phyloP scores from a whole-genome alignment of 2,888 invertebrate species.

The Anarsia innoxiella region DNA sequence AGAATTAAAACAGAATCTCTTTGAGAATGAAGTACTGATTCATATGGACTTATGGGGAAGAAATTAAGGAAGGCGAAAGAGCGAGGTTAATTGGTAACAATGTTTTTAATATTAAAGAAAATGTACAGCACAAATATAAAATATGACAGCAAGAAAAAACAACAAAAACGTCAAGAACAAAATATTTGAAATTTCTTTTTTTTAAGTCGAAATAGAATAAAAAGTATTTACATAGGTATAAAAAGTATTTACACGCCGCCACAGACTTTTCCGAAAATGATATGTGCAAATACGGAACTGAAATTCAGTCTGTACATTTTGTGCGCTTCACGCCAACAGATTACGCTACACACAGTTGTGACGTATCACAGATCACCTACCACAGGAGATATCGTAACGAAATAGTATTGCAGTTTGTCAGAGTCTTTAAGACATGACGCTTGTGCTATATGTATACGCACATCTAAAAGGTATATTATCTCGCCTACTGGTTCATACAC shows the following conservation, averaged over 20 bases:
- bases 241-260: no score
- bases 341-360: not conserved
- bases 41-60: no score
- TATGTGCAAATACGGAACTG: constrained; percentile 2
- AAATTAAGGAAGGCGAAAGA: no score
- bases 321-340: not conserved
- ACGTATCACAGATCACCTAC: not conserved
- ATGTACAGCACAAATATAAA: no score
- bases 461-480: constrained; percentile 1
- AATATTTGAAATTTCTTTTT: no score
- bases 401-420: not conserved
- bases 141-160: no score
- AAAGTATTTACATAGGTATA: no score
- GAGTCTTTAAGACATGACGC: constrained; percentile 1
- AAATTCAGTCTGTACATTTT: not conserved
- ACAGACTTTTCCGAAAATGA: constrained; percentile 6
- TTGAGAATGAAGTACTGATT: not conserved
- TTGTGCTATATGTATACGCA: not conserved
- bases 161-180: no score
- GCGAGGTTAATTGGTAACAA: no score
- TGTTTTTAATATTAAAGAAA: no score
- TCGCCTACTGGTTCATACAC: not conserved
- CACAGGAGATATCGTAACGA: not conserved
- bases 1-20: not conserved
- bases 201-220: no score